A percentile compares a stretch with the other conserved stretches of the same genome.
These are phyloP conservation scores for Tachina fera DNA, from an alignment of 2,888 invertebrate genomes.

Conservation along the genomic window DNA sequence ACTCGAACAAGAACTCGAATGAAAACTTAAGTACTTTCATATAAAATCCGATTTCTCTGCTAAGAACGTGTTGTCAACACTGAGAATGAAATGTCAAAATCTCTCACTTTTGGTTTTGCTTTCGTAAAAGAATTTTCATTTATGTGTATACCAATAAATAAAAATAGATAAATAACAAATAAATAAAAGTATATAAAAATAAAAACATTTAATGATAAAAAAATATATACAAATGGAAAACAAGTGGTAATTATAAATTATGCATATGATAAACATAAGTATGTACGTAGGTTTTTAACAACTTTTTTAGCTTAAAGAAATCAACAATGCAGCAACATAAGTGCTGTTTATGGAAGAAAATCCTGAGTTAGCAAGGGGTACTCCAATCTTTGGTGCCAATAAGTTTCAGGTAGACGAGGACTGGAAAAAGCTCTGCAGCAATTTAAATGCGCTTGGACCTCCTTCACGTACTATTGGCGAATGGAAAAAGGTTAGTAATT, in stretches of 20 bases:
- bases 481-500: constrained; percentile 42
- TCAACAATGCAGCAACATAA: constrained; percentile 11
- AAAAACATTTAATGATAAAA: constrained; percentile 1
- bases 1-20: constrained; percentile 7
- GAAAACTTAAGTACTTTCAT: constrained; percentile 17
- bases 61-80: constrained; percentile 8
- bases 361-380: constrained; percentile 12
- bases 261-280: no score
- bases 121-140: neutral
- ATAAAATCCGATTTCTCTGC: neutral
- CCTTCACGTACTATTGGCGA: constrained; percentile 15
- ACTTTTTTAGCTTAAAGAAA: constrained; percentile 14
- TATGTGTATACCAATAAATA: neutral
- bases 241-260: constrained; percentile 10
- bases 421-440: constrained; percentile 12
- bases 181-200: neutral
- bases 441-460: constrained; percentile 15
- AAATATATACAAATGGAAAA: constrained; percentile 3
- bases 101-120: constrained; percentile 15
- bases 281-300: neutral
- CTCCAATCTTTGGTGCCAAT: constrained; percentile 26
- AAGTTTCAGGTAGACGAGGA: constrained; percentile 17
- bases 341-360: constrained; percentile 39
- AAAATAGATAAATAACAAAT: neutral
- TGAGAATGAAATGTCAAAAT: constrained; percentile 37